phyloP scores from a whole-genome alignment of 2,888 invertebrate genomes.

The Strigamia transsilvanica region DNA sequence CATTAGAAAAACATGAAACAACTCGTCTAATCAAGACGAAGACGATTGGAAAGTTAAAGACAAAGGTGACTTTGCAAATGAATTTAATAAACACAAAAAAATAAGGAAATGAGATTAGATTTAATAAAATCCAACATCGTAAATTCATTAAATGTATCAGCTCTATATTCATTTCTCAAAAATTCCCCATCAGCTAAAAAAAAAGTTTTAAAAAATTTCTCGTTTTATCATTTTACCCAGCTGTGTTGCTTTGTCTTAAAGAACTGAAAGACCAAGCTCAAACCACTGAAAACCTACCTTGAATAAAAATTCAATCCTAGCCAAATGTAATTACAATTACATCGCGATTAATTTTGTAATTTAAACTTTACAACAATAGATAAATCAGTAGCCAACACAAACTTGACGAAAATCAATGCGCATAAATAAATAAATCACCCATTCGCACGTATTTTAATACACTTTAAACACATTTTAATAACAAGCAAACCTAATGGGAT shows the following conservation, averaged over 20 bases:
- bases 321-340: too few relatives aligned
- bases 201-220: too few relatives aligned
- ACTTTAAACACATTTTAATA: constrained; percentile 24
- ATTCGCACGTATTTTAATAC: constrained; percentile 9
- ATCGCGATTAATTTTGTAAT: too few relatives aligned
- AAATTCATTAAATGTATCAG: constrained; percentile 31
- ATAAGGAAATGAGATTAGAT: not conserved
- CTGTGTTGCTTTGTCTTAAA: too few relatives aligned
- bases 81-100: not conserved
- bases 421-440: not conserved
- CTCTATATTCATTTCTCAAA: not conserved
- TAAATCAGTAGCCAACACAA: too few relatives aligned
- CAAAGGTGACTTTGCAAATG: constrained; percentile 14
- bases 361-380: too few relatives aligned
- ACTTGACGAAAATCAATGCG: not conserved
- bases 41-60: constrained; percentile 17
- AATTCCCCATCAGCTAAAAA: not conserved
- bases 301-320: too few relatives aligned
- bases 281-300: too few relatives aligned
- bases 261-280: too few relatives aligned
- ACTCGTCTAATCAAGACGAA: constrained; percentile 11
- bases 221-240: too few relatives aligned
- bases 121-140: constrained; percentile 13
- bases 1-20: constrained; percentile 46
- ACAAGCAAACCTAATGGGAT: constrained; percentile 1